phyloP scores from a whole-genome alignment of 1,140 invertebrate genomes.

The Heliothis virescens region DNA sequence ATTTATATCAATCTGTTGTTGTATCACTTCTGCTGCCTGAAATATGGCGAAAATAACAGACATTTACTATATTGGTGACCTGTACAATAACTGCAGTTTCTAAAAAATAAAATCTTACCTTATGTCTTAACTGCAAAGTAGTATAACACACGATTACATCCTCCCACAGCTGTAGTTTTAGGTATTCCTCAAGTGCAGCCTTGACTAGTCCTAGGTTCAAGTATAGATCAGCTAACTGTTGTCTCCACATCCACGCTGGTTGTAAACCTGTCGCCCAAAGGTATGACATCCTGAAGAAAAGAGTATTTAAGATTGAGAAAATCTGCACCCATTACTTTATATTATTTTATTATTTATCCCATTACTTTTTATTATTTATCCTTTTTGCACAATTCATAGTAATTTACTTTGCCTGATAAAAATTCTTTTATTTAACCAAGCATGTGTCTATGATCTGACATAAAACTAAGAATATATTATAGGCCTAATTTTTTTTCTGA shows the following conservation, averaged over 20 bases:
- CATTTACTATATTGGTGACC: neutral
- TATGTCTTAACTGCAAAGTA: constrained; percentile 92
- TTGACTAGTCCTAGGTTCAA: constrained; percentile 93
- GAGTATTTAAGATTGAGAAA: neutral
- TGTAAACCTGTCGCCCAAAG: constrained; percentile 90
- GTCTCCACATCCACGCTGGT: constrained; percentile 91
- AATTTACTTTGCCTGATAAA: too few relatives aligned
- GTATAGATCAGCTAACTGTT: constrained; percentile 92
- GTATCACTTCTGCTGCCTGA: constrained; percentile 95
- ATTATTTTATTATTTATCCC: too few relatives aligned
- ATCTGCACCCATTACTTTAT: too few relatives aligned
- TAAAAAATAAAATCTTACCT: constrained; percentile 83
- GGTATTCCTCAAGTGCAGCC: constrained; percentile 94
- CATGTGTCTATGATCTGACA: too few relatives aligned
- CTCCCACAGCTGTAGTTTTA: constrained; percentile 95
- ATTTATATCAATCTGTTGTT: constrained; percentile 92
- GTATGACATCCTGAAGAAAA: constrained; percentile 82
- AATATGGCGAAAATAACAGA: constrained; percentile 57
- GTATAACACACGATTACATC: constrained; percentile 97
- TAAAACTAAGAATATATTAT: too few relatives aligned
- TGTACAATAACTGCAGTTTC: neutral
- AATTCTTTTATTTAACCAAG: too few relatives aligned
- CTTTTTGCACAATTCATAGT: too few relatives aligned
- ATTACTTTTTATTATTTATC: too few relatives aligned
- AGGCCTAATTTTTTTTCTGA: too few relatives aligned